Conservation (phyloP, 2,797 vertebrate species). For the Eremophila alpestris region DNA sequence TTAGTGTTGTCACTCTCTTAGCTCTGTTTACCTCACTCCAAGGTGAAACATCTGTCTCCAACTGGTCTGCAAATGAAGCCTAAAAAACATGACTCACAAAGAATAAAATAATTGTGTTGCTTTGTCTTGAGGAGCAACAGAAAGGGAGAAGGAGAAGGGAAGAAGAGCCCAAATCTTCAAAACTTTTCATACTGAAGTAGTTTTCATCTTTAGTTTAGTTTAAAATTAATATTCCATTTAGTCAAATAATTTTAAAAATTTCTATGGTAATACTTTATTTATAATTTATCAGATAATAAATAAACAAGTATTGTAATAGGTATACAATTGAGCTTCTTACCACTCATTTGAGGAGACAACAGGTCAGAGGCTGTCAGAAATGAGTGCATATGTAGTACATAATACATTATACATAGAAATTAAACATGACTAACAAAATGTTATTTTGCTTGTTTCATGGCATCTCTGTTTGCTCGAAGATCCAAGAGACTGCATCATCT, state of each 20-base stretch:
- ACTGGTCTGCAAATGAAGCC: background rate
- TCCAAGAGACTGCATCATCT: background rate
- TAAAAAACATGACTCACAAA: background rate
- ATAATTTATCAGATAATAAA: background rate
- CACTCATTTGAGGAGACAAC: background rate
- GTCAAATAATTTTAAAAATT: background rate
- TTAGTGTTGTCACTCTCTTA: background rate
- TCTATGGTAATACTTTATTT: background rate
- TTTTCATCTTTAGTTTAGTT: background rate
- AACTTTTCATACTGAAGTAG: background rate
- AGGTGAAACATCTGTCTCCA: background rate
- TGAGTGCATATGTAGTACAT: background rate
- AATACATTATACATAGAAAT: background rate
- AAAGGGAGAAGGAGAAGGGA: background rate
- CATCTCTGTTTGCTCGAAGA: background rate
- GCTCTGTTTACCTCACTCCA: background rate
- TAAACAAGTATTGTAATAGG: background rate
- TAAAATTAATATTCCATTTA: background rate
- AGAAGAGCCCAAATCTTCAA: background rate
- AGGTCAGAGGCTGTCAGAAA: background rate
- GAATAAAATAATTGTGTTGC: accelerated
- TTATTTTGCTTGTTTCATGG: background rate
- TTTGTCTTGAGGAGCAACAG: background rate
- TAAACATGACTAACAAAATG: background rate
- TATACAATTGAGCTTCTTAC: background rate